Evolutionary conservation across 2,888 invertebrate genomes (phyloP).

Genomic region (Melieria omissa): DNA sequence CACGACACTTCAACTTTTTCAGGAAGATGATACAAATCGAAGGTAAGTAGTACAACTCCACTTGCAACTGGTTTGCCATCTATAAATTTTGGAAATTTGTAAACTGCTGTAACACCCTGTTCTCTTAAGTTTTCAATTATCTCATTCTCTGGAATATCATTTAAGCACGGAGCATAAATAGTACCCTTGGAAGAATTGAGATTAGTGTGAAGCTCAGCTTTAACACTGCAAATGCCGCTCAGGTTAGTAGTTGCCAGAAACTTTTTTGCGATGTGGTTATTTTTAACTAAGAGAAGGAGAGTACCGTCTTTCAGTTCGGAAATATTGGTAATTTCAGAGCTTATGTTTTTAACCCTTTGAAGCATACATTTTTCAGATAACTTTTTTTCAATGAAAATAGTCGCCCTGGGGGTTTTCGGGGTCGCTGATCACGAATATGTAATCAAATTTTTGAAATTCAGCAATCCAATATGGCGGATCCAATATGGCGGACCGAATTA

Average conservation of each 20-base stretch:
- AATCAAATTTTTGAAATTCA: too few species aligned
- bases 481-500: too few species aligned
- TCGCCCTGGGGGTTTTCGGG: too few species aligned
- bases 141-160: neutral
- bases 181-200: neutral
- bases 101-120: neutral
- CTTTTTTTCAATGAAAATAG: too few species aligned
- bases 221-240: neutral
- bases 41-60: too few species aligned
- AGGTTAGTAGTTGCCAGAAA: neutral
- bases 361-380: too few species aligned
- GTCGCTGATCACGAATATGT: too few species aligned
- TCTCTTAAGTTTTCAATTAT: neutral
- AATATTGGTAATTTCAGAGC: neutral
- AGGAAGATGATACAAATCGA: too few species aligned
- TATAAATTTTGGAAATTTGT: too few species aligned
- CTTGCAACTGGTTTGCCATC: too few species aligned
- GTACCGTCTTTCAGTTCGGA: neutral
- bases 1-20: too few species aligned
- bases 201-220: neutral
- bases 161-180: neutral
- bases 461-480: too few species aligned
- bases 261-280: neutral
- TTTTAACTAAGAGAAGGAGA: neutral
- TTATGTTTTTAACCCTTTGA: neutral